Percentiles rank a stretch among this genome's conserved stretches.
Conservation (phyloP, 1,140 invertebrate species). For the Leptonema lineaticorne region DNA sequence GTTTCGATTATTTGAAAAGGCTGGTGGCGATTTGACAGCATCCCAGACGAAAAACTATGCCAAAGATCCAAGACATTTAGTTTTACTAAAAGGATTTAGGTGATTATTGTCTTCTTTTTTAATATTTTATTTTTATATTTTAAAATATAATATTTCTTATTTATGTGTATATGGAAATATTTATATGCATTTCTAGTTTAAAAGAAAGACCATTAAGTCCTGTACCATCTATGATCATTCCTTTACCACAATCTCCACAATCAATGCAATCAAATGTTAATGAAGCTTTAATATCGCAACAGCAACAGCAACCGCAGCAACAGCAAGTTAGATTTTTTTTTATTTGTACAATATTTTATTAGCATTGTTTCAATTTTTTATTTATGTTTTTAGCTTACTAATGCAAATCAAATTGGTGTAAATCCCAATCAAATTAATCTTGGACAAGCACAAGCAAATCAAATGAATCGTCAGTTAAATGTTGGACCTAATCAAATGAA, state of each 20-base stretch:
- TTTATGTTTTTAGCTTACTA: constrained; percentile 30
- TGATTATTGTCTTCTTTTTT: constrained; percentile 36
- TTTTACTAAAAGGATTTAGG: constrained; percentile 75
- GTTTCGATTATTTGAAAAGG: constrained; percentile 78
- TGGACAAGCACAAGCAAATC: constrained; percentile 6
- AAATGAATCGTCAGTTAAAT: constrained; percentile 27
- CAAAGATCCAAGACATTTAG: constrained; percentile 82
- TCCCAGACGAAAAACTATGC: constrained; percentile 88
- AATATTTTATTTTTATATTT: neutral
- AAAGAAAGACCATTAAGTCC: constrained; percentile 81
- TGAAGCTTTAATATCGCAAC: constrained; percentile 35
- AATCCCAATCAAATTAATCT: constrained; percentile 1
- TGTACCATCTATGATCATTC: constrained; percentile 47
- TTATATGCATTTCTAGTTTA: constrained; percentile 55
- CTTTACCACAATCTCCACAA: constrained; percentile 28
- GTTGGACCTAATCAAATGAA: constrained; percentile 25
- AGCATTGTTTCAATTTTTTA: neutral
- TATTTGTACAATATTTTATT: neutral
- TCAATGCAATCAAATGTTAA: constrained; percentile 26
- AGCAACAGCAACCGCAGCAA: constrained; percentile 37
- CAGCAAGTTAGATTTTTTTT: constrained; percentile 6
- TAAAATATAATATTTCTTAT: too few relatives aligned
- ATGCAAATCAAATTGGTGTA: constrained; percentile 9
- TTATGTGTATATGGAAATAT: neutral
- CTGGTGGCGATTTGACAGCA: constrained; percentile 77